Percentiles rank a stretch among this genome's conserved stretches.
phyloP scores from a whole-genome alignment of 2,888 invertebrate species.

The Apodemia mormo region DNA sequence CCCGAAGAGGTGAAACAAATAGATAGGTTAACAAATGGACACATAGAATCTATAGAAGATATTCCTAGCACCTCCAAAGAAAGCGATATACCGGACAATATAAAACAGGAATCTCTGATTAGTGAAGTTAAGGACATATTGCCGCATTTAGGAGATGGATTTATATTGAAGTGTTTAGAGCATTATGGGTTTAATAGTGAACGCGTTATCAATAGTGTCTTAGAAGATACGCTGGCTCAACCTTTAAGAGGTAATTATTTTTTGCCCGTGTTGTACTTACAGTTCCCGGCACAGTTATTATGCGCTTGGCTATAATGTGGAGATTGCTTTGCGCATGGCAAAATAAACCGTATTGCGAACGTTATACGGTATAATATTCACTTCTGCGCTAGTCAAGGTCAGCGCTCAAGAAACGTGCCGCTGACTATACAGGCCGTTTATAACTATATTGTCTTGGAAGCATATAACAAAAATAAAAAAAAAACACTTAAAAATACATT shows the following conservation, averaged over 20 bases:
- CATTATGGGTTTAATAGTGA: constrained; percentile 89
- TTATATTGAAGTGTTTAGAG: constrained; percentile 87
- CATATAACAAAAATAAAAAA: no score
- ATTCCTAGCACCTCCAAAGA: constrained; percentile 48
- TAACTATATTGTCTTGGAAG: no score
- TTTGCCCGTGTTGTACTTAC: no score
- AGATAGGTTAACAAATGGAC: constrained; percentile 50
- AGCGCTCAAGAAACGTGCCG: no score
- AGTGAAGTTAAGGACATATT: constrained; percentile 88
- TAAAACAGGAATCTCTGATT: constrained; percentile 77
- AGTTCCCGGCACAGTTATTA: no score
- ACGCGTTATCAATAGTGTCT: constrained; percentile 89
- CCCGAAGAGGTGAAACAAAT: constrained; percentile 44
- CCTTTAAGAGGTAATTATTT: constrained; percentile 54
- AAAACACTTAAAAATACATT: no score
- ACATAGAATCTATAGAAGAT: constrained; percentile 44
- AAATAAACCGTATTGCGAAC: no score
- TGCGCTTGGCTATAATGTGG: no score
- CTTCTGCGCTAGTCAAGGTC: no score
- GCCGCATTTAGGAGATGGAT: constrained; percentile 90
- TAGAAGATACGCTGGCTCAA: constrained; percentile 85
- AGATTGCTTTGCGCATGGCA: no score
- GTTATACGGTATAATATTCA: no score
- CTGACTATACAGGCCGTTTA: no score
- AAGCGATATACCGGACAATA: constrained; percentile 64